A percentile compares a stretch with the other conserved stretches of the same genome.
phyloP scores from a whole-genome alignment of 2,113 vertebrate genomes.

The Takifugu bimaculatus region DNA sequence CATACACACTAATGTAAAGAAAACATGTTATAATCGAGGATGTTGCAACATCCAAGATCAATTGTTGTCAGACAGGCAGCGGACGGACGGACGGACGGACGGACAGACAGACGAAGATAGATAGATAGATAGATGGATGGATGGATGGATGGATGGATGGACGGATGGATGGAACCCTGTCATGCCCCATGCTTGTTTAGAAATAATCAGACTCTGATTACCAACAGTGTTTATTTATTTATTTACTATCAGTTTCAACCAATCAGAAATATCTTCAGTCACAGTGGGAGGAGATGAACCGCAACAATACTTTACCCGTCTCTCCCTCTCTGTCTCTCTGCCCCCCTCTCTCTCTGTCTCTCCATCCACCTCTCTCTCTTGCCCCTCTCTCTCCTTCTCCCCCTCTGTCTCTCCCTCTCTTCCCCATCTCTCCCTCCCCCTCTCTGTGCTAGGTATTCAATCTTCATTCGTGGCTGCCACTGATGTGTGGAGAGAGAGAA shows the following conservation, averaged over 20 bases:
- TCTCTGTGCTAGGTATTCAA: slow-evolving; percentile 47
- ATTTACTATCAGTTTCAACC: slow-evolving; percentile 20
- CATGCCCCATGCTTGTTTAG: slow-evolving; percentile 61
- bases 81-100: no score
- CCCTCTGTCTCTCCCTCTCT: slow-evolving; percentile 7
- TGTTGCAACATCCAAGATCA: no score
- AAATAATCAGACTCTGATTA: slow-evolving; percentile 64
- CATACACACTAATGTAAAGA: neutral
- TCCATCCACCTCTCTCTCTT: neutral
- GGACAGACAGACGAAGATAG: neutral
- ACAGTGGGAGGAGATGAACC: slow-evolving; percentile 14
- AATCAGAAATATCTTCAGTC: slow-evolving; percentile 23
- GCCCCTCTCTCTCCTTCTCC: neutral
- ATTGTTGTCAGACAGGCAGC: neutral
- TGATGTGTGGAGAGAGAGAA: slow-evolving; percentile 58
- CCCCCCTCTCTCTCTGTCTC: neutral
- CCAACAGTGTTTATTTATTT: slow-evolving; percentile 49
- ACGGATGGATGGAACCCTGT: slow-evolving; percentile 56
- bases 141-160: neutral
- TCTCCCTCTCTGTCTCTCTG: slow-evolving; percentile 10
- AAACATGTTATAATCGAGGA: neutral
- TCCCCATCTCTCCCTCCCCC: neutral
- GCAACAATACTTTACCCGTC: neutral
- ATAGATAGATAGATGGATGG: neutral
- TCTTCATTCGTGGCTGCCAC: slow-evolving; percentile 58